Conservation (phyloP, 2,888 invertebrate genomes). For the Eristalis arbustorum region DNA sequence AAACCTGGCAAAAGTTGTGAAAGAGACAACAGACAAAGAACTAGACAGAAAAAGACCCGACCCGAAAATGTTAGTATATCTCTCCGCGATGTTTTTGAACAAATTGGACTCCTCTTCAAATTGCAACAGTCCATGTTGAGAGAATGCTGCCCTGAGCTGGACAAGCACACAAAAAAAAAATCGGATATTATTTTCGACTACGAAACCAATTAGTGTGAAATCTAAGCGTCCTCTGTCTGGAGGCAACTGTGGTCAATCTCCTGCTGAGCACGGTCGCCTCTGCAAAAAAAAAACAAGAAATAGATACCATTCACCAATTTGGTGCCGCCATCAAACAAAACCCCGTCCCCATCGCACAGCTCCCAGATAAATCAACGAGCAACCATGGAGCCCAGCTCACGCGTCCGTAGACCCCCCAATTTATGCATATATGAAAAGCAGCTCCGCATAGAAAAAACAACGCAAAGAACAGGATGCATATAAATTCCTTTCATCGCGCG, state of each 20-base stretch:
- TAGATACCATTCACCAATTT: not conserved
- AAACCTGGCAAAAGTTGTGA: too few relatives aligned
- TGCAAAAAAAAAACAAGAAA: not conserved
- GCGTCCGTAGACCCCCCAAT: not conserved
- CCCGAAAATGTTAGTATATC: too few relatives aligned
- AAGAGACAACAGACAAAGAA: too few relatives aligned
- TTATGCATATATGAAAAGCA: not conserved
- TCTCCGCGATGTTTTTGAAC: too few relatives aligned
- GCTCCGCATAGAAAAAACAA: not conserved
- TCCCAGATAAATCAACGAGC: not conserved
- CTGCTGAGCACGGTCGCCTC: not conserved
- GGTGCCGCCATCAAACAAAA: not conserved
- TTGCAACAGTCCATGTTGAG: not conserved
- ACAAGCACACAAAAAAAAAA: not conserved
- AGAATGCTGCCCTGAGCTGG: not conserved
- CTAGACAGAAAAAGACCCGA: too few relatives aligned
- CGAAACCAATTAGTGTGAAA: not conserved
- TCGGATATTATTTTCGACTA: not conserved
- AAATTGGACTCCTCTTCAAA: not conserved
- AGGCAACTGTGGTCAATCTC: not conserved
- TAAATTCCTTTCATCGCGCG: not conserved
- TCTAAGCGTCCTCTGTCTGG: not conserved
- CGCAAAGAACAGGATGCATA: constrained; percentile 2
- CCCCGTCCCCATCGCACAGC: not conserved
- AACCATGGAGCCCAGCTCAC: not conserved